A percentile compares a stretch with the other conserved stretches of the same genome.
phyloP scores from a whole-genome alignment of 2,797 vertebrate genomes.

The Esox masquinongy region DNA sequence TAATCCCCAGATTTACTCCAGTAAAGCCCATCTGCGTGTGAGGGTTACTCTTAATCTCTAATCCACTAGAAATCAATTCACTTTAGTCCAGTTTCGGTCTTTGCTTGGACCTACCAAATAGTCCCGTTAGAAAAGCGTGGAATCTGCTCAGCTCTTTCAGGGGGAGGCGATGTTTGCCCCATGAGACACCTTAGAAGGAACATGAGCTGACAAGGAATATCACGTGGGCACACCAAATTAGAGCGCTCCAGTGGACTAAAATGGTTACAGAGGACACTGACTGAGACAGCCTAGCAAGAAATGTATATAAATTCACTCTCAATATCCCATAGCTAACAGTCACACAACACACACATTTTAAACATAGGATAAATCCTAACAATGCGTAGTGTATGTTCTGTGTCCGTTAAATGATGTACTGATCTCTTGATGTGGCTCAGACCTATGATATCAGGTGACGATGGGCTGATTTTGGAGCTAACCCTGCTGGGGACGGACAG shows the following conservation, averaged over 20 bases:
- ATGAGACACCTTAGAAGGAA: constrained; percentile 22
- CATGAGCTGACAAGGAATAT: constrained; percentile 17
- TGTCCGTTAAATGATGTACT: not conserved
- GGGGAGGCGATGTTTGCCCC: constrained; percentile 10
- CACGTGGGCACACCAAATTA: constrained; percentile 1
- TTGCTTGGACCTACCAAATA: constrained; percentile 27
- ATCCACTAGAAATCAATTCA: constrained; percentile 76
- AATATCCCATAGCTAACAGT: not conserved
- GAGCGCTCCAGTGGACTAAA: constrained; percentile 9
- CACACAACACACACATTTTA: not conserved
- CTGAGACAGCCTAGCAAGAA: constrained; percentile 9
- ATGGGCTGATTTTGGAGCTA: not conserved
- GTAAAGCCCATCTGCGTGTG: constrained; percentile 60
- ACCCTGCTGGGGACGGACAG: not conserved
- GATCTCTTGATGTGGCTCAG: not conserved
- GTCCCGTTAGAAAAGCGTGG: constrained; percentile 43
- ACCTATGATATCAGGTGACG: not conserved
- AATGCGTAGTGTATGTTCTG: not conserved
- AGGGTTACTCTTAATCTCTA: constrained; percentile 73
- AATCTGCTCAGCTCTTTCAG: constrained; percentile 26
- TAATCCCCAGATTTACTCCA: constrained; percentile 82
- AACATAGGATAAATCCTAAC: not conserved
- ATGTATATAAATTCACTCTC: not conserved
- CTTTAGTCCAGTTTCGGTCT: constrained; percentile 54
- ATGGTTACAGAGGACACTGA: not conserved